These are phyloP conservation scores for Psammodynastes pulverulentus DNA, from an alignment of 2,113 vertebrate species.

Conservation along the genomic window DNA sequence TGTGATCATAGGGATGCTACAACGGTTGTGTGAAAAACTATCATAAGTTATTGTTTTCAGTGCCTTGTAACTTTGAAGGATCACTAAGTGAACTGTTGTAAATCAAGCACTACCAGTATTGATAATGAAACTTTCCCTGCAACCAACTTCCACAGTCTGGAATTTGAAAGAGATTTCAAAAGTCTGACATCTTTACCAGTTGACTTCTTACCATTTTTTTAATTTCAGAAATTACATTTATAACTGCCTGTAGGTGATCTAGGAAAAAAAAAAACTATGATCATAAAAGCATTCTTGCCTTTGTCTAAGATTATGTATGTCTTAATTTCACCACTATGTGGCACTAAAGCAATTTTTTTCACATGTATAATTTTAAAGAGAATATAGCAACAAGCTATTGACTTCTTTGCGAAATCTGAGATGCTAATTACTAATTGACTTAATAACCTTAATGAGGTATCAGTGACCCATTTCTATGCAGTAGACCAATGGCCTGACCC, in stretches of 20 bases:
- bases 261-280: not conserved
- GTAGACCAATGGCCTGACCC: not conserved
- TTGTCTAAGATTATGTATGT: not conserved
- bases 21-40: no score
- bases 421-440: not conserved
- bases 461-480: not conserved
- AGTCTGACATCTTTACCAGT: not conserved
- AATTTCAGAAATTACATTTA: not conserved
- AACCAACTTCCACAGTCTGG: not conserved
- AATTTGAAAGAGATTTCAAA: not conserved
- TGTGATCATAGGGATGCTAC: no score
- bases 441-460: not conserved
- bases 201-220: not conserved
- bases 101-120: not conserved
- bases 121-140: not conserved
- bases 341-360: slow-evolving; percentile 58
- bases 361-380: not conserved
- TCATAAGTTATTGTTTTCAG: no score
- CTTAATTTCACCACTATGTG: slow-evolving; percentile 50
- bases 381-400: not conserved
- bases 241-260: not conserved
- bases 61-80: no score
- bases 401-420: slow-evolving; percentile 3
- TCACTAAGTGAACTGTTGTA: no score
- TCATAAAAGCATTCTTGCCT: not conserved